Conservation (phyloP, 2,113 vertebrate species). For the Poeciliopsis occidentalis region DNA sequence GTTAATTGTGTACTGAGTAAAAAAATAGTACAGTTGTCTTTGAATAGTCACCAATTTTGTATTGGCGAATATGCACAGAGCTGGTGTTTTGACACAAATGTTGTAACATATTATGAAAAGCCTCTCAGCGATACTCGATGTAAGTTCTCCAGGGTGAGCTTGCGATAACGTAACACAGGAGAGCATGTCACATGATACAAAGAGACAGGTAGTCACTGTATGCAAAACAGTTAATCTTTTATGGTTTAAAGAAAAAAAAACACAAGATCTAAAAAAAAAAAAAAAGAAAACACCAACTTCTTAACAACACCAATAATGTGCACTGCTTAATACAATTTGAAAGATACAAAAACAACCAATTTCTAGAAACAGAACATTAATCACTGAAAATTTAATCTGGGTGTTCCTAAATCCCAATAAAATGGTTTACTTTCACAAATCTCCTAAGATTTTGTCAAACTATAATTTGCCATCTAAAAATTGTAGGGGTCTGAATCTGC, state of each 20-base stretch:
- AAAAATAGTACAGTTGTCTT: no score
- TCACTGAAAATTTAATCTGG: background rate
- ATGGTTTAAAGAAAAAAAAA: background rate
- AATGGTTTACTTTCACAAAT: background rate
- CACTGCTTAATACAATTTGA: background rate
- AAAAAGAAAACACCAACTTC: background rate
- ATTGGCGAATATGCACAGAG: no score
- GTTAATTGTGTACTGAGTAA: no score
- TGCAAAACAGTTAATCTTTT: background rate
- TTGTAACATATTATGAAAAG: background rate
- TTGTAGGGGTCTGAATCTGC: background rate
- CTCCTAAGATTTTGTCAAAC: no score
- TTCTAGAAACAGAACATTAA: background rate
- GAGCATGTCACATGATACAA: background rate
- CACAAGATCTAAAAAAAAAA: background rate
- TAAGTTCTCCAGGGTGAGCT: background rate
- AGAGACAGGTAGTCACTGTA: background rate
- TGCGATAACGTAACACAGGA: background rate
- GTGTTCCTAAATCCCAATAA: background rate
- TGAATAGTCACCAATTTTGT: no score
- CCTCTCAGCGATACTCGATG: background rate
- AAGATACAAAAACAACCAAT: background rate
- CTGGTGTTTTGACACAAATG: no score
- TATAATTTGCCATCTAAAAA: no score
- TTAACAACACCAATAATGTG: background rate